Conservation (phyloP, 2,888 invertebrate species). For the Metalampra italica region DNA sequence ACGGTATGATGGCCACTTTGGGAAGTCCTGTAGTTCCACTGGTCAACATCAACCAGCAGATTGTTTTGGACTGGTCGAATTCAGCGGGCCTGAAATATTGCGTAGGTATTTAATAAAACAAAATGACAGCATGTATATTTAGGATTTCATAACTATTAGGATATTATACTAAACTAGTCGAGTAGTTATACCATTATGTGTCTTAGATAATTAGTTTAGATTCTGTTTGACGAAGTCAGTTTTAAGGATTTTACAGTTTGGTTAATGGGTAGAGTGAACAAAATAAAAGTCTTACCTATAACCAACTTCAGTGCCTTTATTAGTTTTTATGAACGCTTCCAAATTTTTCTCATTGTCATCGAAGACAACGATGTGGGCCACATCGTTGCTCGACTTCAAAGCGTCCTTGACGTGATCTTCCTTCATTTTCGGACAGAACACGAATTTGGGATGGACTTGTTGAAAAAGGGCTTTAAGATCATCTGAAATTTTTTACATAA, state of each 20-base stretch:
- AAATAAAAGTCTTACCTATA: conserved; percentile 28
- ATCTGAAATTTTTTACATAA: conserved; percentile 15
- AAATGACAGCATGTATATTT: background rate
- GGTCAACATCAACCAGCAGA: conserved; percentile 43
- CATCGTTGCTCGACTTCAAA: conserved; percentile 17
- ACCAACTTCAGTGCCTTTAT: conserved; percentile 35
- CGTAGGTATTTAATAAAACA: background rate
- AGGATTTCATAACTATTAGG: no score
- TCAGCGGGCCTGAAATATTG: conserved; percentile 33
- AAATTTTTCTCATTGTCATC: conserved; percentile 33
- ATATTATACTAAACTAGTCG: no score
- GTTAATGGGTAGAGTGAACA: no score
- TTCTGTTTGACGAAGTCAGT: no score
- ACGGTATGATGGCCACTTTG: conserved; percentile 39
- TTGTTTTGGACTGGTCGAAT: conserved; percentile 33
- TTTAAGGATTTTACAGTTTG: no score
- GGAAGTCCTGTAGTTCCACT: conserved; percentile 47
- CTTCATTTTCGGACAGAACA: conserved; percentile 35
- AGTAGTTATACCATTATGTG: no score
- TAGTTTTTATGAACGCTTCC: conserved; percentile 27
- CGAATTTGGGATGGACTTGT: conserved; percentile 31
- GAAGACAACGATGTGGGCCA: conserved; percentile 31
- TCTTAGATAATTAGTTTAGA: no score
- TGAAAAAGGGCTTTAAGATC: conserved; percentile 18
- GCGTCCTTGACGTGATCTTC: conserved; percentile 29